phyloP scores from a whole-genome alignment of 2,888 invertebrate genomes.

The Marasmarcha lunaedactyla region DNA sequence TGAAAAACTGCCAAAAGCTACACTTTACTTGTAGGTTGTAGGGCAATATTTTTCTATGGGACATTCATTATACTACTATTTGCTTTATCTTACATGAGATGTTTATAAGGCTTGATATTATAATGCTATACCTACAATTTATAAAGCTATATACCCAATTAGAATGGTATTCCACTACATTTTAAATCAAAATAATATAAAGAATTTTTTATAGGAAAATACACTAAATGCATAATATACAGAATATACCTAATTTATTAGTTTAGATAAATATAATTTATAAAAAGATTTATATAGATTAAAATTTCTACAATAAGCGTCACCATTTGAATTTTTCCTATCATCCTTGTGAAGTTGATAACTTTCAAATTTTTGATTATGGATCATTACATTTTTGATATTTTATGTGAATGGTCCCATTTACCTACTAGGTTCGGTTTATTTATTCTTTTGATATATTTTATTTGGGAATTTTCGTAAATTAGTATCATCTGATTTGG shows the following conservation, averaged over 20 bases:
- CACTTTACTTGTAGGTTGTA: no score
- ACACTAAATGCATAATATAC: constrained; percentile 56
- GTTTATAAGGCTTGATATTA: constrained; percentile 44
- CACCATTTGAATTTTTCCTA: constrained; percentile 54
- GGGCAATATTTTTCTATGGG: no score
- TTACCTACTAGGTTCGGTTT: constrained; percentile 51
- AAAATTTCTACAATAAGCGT: constrained; percentile 59
- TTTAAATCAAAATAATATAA: constrained; percentile 20
- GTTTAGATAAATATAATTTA: constrained; percentile 33
- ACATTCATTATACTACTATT: no score
- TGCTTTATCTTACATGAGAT: constrained; percentile 7
- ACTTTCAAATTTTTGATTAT: constrained; percentile 56
- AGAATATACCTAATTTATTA: constrained; percentile 37
- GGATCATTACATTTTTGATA: constrained; percentile 50
- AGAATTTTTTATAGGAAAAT: background rate
- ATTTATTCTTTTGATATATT: constrained; percentile 13
- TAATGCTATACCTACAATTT: constrained; percentile 48
- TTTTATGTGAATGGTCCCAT: constrained; percentile 62
- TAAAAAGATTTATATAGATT: constrained; percentile 51
- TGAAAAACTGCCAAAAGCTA: no score
- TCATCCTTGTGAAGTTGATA: constrained; percentile 42
- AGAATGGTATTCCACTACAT: constrained; percentile 43
- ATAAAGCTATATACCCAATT: constrained; percentile 78
- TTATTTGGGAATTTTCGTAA: constrained; percentile 12
- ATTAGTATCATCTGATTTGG: constrained; percentile 13